Percentiles rank a stretch among this genome's conserved stretches.
Evolutionary conservation across 2,797 vertebrate species (phyloP).

Genomic region (Arremon aurantiirostris): DNA sequence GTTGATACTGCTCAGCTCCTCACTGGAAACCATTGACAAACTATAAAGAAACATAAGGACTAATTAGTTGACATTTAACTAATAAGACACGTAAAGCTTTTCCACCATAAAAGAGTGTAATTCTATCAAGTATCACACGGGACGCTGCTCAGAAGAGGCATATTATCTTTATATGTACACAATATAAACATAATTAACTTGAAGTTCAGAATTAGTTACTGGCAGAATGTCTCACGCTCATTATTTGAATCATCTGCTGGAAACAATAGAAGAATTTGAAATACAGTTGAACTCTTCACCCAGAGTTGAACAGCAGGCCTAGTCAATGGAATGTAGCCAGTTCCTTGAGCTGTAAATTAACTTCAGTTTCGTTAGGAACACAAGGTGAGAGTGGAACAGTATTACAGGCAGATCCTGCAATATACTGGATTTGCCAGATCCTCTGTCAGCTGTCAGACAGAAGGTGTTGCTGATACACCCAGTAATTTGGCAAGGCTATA

Average conservation of each 20-base stretch:
- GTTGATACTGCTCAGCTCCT: background rate
- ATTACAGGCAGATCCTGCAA: background rate
- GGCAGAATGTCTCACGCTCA: background rate
- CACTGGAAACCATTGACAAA: background rate
- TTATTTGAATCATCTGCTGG: conserved; percentile 46
- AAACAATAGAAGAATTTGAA: conserved; percentile 45
- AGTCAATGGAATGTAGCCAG: background rate
- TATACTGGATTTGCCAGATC: background rate
- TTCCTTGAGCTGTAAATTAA: background rate
- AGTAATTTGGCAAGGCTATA: background rate
- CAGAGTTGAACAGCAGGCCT: background rate
- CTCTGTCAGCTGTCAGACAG: background rate
- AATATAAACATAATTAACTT: background rate
- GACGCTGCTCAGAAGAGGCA: background rate
- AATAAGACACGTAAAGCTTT: background rate
- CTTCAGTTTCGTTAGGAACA: background rate
- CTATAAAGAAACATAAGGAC: background rate
- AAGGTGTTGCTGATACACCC: background rate
- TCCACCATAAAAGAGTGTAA: background rate
- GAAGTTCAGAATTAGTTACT: conserved; percentile 5
- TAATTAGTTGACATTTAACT: background rate
- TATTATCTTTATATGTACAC: background rate
- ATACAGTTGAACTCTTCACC: conserved; percentile 41
- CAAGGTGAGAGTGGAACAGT: background rate
- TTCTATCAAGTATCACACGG: background rate